Conservation (phyloP, 2,113 vertebrate genomes). For the Todiramphus chloris region DNA sequence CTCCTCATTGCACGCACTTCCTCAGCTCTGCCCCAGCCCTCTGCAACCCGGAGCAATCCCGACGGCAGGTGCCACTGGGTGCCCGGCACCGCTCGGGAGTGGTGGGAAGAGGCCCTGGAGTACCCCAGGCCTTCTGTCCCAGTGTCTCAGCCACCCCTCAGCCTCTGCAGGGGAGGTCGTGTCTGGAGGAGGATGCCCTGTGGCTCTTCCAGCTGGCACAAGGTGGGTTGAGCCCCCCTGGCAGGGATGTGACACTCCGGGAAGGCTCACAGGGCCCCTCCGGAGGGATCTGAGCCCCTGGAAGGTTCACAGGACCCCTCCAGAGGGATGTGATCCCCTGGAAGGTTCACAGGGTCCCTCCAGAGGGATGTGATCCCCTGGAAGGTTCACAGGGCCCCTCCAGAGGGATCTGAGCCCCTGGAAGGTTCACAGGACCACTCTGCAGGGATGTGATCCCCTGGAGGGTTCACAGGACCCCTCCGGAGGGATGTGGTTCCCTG, state of each 20-base stretch:
- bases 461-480: neutral
- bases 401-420: neutral
- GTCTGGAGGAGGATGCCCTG: rapidly evolving
- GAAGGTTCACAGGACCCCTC: neutral
- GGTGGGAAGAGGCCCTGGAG: rapidly evolving
- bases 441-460: neutral
- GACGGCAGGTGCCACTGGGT: rapidly evolving
- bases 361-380: no score
- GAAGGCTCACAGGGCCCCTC: neutral
- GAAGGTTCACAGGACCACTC: neutral
- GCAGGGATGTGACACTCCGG: neutral
- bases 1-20: neutral
- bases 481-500: no score
- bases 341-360: neutral
- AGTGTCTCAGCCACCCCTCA: rapidly evolving
- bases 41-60: rapidly evolving
- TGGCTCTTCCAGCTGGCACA: rapidly evolving
- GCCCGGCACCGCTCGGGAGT: rapidly evolving
- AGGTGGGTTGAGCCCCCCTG: neutral
- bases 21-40: neutral
- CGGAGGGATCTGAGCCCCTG: neutral
- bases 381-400: no score
- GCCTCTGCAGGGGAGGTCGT: neutral
- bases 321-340: neutral
- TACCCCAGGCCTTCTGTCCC: rapidly evolving